Conservation (phyloP, 2,888 invertebrate genomes). For the Gymnoscelis rufifasciata region DNA sequence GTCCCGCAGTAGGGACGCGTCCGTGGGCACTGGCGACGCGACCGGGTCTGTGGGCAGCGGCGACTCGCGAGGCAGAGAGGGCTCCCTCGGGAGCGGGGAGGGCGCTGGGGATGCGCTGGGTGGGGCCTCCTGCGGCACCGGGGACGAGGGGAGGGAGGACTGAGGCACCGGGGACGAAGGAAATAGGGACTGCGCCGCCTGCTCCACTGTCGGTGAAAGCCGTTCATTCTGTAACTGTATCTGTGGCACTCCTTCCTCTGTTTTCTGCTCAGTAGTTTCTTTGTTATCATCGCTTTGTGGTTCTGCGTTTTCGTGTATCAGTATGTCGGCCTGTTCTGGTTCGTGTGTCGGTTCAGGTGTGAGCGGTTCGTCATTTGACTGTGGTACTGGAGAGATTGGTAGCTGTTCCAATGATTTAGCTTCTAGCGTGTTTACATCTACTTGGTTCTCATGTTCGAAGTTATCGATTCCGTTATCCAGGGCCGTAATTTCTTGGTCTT, state of each 20-base stretch:
- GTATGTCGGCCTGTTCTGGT: slow-evolving; percentile 24
- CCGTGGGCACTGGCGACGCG: slow-evolving; percentile 26
- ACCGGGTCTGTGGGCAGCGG: slow-evolving; percentile 9
- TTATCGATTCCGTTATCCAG: slow-evolving; percentile 16
- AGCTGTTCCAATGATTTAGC: slow-evolving; percentile 16
- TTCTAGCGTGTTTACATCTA: slow-evolving; percentile 8
- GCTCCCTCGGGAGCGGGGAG: slow-evolving; percentile 21
- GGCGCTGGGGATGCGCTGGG: not conserved
- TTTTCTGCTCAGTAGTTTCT: slow-evolving; percentile 2
- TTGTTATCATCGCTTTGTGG: slow-evolving; percentile 3
- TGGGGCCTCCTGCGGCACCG: slow-evolving; percentile 15
- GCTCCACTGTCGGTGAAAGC: slow-evolving; percentile 6
- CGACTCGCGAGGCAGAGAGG: slow-evolving; percentile 24
- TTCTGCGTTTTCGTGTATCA: slow-evolving; percentile 20
- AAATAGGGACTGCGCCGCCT: slow-evolving; percentile 1
- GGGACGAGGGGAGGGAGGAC: slow-evolving; percentile 9
- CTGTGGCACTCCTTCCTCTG: slow-evolving; percentile 6
- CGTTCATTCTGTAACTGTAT: slow-evolving; percentile 10
- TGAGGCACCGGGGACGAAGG: slow-evolving; percentile 14
- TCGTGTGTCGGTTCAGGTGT: slow-evolving; percentile 35
- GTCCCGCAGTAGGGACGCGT: slow-evolving; percentile 28
- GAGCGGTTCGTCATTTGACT: slow-evolving; percentile 29
- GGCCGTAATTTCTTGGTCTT: slow-evolving; percentile 10
- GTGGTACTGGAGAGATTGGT: slow-evolving; percentile 25
- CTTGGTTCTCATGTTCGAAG: slow-evolving; percentile 14